Percentiles rank a stretch among this genome's conserved stretches.
These are phyloP conservation scores for Stenodera caucasica DNA, from an alignment of 2,888 invertebrate species.

Conservation along the genomic window DNA sequence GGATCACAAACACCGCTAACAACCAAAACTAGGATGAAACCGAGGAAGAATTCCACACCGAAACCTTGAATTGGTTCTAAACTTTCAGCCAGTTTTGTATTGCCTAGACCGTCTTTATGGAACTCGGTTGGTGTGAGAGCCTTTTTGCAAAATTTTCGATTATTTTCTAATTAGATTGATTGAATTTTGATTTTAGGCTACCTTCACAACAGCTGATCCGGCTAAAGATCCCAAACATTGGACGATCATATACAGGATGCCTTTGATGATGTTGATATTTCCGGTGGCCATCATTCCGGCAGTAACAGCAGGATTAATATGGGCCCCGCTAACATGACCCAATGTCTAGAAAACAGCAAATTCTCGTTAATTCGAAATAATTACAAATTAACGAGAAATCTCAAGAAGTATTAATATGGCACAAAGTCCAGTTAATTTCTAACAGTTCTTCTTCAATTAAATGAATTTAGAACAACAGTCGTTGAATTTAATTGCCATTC, in stretches of 20 bases:
- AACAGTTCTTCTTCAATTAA: not conserved
- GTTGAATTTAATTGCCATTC: constrained; percentile 14
- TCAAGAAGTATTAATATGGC: not conserved
- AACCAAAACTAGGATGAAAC: constrained; percentile 83
- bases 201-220: constrained; percentile 75
- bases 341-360: constrained; percentile 62
- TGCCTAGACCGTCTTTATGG: constrained; percentile 67
- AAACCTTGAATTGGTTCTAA: constrained; percentile 78
- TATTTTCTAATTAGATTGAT: constrained; percentile 10
- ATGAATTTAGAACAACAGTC: not conserved
- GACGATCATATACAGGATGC: constrained; percentile 75
- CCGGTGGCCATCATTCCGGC: constrained; percentile 77
- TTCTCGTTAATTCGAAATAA: constrained; percentile 6
- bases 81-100: constrained; percentile 64
- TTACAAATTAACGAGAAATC: constrained; percentile 2
- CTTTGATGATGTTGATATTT: constrained; percentile 74
- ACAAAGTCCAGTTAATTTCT: not conserved
- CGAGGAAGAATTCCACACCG: constrained; percentile 82
- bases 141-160: too few species aligned
- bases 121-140: constrained; percentile 69
- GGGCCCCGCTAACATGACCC: constrained; percentile 87
- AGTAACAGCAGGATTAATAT: constrained; percentile 93
- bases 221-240: constrained; percentile 83
- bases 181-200: constrained; percentile 44
- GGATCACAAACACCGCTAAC: constrained; percentile 88